Conservation (phyloP, 1,140 invertebrate genomes). For the Zaprionus capensis region DNA sequence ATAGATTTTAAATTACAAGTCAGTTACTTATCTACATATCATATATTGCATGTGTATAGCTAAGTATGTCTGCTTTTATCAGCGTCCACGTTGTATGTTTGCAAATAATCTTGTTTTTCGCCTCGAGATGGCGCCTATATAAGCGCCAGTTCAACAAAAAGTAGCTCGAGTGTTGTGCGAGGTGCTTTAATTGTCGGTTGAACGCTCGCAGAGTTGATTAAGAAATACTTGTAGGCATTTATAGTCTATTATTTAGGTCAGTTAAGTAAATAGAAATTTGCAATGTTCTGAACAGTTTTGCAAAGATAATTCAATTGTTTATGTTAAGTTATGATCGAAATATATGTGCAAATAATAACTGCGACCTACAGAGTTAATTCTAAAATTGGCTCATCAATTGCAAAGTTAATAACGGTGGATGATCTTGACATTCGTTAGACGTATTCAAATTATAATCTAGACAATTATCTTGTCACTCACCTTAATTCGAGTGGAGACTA, state of each 20-base stretch:
- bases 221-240: background rate
- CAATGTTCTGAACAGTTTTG: background rate
- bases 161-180: conserved; percentile 22
- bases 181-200: conserved; percentile 44
- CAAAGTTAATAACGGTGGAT: background rate
- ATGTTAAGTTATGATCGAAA: background rate
- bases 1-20: background rate
- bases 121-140: conserved; percentile 33
- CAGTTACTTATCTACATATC: background rate
- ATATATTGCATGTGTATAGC: background rate
- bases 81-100: background rate
- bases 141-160: conserved; percentile 16
- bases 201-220: background rate
- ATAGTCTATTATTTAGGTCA: background rate
- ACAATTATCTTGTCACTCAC: background rate
- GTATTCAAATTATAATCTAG: background rate
- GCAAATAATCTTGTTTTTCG: conserved; percentile 16
- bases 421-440: background rate
- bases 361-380: background rate
- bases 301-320: background rate
- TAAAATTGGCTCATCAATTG: background rate
- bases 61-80: conserved; percentile 16
- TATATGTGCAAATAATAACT: background rate
- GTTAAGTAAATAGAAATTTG: background rate
- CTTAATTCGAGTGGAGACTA: background rate